Evolutionary conservation across 2,797 vertebrate genomes (phyloP).

Genomic region (Tarsius wallacei): DNA sequence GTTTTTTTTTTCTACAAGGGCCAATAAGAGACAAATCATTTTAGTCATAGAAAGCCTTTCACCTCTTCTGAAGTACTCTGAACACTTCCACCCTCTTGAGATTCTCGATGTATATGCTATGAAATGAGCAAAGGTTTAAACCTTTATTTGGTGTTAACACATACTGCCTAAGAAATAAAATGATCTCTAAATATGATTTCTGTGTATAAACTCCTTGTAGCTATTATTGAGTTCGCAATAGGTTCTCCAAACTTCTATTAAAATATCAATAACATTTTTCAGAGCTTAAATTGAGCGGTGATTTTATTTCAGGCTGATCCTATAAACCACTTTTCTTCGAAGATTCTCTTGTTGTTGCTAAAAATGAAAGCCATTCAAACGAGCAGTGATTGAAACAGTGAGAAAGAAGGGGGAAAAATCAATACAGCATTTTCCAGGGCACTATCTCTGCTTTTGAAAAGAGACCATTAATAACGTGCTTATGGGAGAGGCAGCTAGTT

Average conservation of each 20-base stretch:
- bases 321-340: constrained; percentile 89
- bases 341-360: constrained; percentile 91
- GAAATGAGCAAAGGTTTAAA: constrained; percentile 84
- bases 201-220: constrained; percentile 89
- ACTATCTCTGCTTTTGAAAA: constrained; percentile 92
- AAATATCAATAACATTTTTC: constrained; percentile 92
- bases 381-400: constrained; percentile 90
- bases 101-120: constrained; percentile 80
- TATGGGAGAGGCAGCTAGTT: constrained; percentile 90
- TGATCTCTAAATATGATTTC: constrained; percentile 86
- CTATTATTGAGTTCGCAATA: constrained; percentile 88
- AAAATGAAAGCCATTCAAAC: constrained; percentile 92
- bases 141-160: constrained; percentile 87
- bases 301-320: constrained; percentile 91
- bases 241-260: constrained; percentile 90
- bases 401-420: constrained; percentile 89
- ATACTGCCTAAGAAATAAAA: constrained; percentile 87
- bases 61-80: constrained; percentile 76
- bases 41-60: constrained; percentile 50
- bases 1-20: background rate
- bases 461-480: constrained; percentile 91
- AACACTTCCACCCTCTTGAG: constrained; percentile 81
- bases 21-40: constrained; percentile 74
- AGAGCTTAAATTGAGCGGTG: constrained; percentile 91
- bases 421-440: constrained; percentile 90